These are phyloP conservation scores for Zoanthus sansibaricus DNA, from an alignment of 92 coral and sea anemone genomes.

Conservation along the genomic window DNA sequence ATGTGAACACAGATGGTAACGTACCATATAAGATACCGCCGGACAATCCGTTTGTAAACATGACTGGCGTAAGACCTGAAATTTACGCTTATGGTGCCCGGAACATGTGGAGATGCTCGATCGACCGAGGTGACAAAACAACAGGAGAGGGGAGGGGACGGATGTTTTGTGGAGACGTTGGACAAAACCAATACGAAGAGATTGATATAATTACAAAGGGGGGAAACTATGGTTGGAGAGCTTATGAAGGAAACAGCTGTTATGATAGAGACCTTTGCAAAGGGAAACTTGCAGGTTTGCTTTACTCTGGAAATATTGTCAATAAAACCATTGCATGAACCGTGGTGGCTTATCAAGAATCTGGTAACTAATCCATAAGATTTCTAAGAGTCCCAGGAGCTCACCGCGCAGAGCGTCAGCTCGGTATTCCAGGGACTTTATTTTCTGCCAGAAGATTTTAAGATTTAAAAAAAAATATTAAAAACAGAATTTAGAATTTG, in stretches of 20 bases:
- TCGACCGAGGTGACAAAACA: constrained; percentile 85
- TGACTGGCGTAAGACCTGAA: constrained; percentile 76
- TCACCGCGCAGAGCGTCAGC: too few species aligned
- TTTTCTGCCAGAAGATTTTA: too few species aligned
- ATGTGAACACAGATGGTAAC: constrained; percentile 70
- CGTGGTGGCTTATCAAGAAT: too few species aligned
- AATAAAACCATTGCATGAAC: too few species aligned
- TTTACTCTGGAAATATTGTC: background rate
- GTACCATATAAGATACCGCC: constrained; percentile 77
- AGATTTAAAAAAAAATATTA: too few species aligned
- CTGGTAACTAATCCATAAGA: too few species aligned
- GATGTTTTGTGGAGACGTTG: constrained; percentile 96
- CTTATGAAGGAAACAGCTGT: constrained; percentile 81
- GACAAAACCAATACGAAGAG: constrained; percentile 90
- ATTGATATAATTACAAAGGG: constrained; percentile 88
- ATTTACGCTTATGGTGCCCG: constrained; percentile 92
- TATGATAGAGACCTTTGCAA: constrained; percentile 75
- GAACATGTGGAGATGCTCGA: constrained; percentile 95
- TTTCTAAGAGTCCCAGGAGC: too few species aligned
- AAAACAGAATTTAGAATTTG: too few species aligned
- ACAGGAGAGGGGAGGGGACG: constrained; percentile 88
- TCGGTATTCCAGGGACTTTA: too few species aligned
- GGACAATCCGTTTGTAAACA: constrained; percentile 85
- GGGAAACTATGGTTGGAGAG: constrained; percentile 97
- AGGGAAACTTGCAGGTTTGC: constrained; percentile 74